Percentiles rank a stretch among this genome's conserved stretches.
Evolutionary conservation across 2,888 invertebrate species (phyloP).

Genomic region (Piscicola geometra): DNA sequence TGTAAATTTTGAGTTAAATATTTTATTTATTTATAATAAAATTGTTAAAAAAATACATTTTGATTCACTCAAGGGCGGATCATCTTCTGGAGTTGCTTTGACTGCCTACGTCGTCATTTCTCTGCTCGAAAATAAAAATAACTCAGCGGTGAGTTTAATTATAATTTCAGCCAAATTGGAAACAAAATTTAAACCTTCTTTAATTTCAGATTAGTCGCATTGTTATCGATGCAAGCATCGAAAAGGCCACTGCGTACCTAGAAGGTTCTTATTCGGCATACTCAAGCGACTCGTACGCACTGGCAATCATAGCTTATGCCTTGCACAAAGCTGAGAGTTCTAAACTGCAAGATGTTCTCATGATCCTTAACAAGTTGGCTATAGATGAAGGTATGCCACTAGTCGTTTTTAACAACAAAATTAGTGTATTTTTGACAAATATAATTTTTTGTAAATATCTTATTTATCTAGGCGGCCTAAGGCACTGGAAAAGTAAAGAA

Average conservation of each 20-base stretch:
- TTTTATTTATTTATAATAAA: constrained; percentile 11
- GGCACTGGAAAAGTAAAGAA: constrained; percentile 20
- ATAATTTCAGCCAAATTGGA: not conserved
- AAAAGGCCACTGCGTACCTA: not conserved
- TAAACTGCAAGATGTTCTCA: not conserved
- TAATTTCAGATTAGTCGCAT: not conserved
- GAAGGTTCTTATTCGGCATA: not conserved
- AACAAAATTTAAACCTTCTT: not conserved
- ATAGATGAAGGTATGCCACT: not conserved
- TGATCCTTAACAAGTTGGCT: not conserved
- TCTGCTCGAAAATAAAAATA: constrained; percentile 63
- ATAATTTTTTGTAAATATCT: no score
- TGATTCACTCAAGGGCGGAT: constrained; percentile 60
- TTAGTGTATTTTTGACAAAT: no score
- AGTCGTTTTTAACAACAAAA: no score
- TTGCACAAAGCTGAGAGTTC: not conserved
- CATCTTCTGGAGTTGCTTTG: constrained; percentile 69
- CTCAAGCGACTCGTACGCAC: not conserved
- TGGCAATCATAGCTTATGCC: constrained; percentile 18
- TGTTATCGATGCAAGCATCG: not conserved
- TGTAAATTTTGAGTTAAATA: no score
- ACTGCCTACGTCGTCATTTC: constrained; percentile 76
- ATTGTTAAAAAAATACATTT: no score
- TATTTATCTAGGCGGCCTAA: constrained; percentile 12
- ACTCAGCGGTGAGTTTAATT: not conserved